Percentiles rank a stretch among this genome's conserved stretches.
These are phyloP conservation scores for Pocillopora meandrina DNA, from an alignment of 92 coral and sea anemone species.

Conservation along the genomic window DNA sequence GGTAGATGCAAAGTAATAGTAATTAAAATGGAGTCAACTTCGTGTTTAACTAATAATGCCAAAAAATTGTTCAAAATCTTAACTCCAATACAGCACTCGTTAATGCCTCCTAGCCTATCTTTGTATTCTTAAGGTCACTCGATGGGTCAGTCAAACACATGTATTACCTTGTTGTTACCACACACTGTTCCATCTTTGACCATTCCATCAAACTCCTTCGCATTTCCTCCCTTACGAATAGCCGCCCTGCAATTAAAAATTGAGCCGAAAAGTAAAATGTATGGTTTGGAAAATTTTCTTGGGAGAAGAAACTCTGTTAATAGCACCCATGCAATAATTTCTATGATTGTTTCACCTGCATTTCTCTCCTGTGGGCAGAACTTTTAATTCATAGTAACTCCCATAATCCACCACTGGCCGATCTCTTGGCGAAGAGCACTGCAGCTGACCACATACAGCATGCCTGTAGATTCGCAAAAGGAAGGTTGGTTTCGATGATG, in stretches of 20 bases:
- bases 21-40: too few relatives aligned
- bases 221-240: conserved; percentile 6
- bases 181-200: conserved; percentile 64
- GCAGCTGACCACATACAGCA: conserved; percentile 39
- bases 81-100: not conserved
- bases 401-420: conserved; percentile 35
- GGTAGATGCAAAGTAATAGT: not conserved
- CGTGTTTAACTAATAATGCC: too few relatives aligned
- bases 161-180: conserved; percentile 28
- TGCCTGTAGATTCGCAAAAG: conserved; percentile 5
- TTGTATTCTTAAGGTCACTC: not conserved
- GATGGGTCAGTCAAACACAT: not conserved
- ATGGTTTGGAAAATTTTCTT: too few relatives aligned
- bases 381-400: not conserved
- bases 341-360: conserved; percentile 15
- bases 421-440: conserved; percentile 6
- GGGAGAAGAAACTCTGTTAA: too few relatives aligned
- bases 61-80: too few relatives aligned
- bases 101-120: not conserved
- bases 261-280: too few relatives aligned
- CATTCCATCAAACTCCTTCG: conserved; percentile 44
- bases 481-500: not conserved
- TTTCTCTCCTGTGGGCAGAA: conserved; percentile 7
- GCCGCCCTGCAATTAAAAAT: conserved; percentile 4
- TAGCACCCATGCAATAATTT: not conserved